Percentiles rank a stretch among this genome's conserved stretches.
These are phyloP conservation scores for Hypomesus transpacificus DNA, from an alignment of 2,113 vertebrate genomes.

Conservation along the genomic window DNA sequence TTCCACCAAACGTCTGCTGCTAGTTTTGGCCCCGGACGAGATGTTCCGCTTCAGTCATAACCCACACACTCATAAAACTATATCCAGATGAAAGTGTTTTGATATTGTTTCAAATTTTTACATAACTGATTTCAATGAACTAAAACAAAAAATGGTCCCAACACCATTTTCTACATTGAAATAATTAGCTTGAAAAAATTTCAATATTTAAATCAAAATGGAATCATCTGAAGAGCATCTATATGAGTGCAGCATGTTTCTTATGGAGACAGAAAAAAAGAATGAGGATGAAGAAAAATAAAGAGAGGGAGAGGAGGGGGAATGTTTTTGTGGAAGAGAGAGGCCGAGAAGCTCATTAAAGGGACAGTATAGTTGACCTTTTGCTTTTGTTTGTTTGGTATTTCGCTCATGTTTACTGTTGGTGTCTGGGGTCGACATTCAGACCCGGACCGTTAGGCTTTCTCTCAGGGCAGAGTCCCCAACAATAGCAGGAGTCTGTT, in stretches of 20 bases:
- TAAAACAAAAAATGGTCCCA: too few species aligned
- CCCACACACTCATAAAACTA: too few species aligned
- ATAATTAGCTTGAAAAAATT: too few species aligned
- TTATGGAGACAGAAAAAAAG: not conserved
- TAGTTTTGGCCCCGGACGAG: not conserved
- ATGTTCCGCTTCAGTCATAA: not conserved
- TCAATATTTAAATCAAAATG: too few species aligned
- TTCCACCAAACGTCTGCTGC: not conserved
- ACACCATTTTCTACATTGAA: too few species aligned
- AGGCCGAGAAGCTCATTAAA: slow-evolving; percentile 42
- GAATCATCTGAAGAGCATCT: too few species aligned
- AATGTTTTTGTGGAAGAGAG: not conserved
- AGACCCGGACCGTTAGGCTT: slow-evolving; percentile 49
- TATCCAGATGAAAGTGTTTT: too few species aligned
- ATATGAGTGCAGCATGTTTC: too few species aligned
- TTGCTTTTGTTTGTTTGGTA: slow-evolving; percentile 55
- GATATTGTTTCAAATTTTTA: too few species aligned
- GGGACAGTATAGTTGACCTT: slow-evolving; percentile 22
- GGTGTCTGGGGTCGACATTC: slow-evolving; percentile 62
- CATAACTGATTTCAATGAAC: too few species aligned
- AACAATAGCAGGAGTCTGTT: slow-evolving; percentile 59
- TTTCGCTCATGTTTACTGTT: slow-evolving; percentile 63
- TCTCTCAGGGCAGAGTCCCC: slow-evolving; percentile 24
- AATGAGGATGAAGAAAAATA: not conserved
- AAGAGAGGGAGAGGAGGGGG: not conserved